Evolutionary conservation across 2,113 vertebrate species (phyloP).

Genomic region (Indicator maculatus): DNA sequence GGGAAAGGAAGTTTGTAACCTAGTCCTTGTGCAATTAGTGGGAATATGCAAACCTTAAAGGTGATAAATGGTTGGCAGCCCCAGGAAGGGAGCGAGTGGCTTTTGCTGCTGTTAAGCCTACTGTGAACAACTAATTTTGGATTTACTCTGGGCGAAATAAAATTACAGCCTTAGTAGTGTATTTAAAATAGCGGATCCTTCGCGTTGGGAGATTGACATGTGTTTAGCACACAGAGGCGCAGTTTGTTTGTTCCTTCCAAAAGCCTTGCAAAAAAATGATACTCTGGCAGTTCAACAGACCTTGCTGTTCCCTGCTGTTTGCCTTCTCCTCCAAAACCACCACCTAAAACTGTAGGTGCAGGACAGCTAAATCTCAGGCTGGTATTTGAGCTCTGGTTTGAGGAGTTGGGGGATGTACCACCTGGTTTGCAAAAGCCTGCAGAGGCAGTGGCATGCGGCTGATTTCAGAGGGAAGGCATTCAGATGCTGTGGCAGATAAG

Average conservation of each 20-base stretch:
- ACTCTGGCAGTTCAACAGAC: background rate
- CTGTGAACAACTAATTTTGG: slow-evolving; percentile 1
- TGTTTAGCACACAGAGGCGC: background rate
- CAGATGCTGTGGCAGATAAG: slow-evolving; percentile 33
- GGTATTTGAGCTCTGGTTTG: background rate
- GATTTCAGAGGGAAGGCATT: slow-evolving; percentile 11
- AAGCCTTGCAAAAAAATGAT: background rate
- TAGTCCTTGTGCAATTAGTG: slow-evolving; percentile 61
- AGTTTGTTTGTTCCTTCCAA: background rate
- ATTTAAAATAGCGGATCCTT: background rate
- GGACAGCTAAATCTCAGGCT: background rate
- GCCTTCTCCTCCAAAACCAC: background rate
- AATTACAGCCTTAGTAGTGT: background rate
- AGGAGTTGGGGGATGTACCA: background rate
- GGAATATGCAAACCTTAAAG: slow-evolving; percentile 69
- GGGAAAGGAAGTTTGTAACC: slow-evolving; percentile 64
- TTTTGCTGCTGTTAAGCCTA: slow-evolving; percentile 1
- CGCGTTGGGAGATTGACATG: background rate
- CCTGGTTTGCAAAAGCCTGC: slow-evolving; percentile 17
- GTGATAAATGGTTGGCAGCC: slow-evolving; percentile 56
- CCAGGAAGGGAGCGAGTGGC: background rate
- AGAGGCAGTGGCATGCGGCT: background rate
- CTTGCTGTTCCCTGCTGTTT: background rate
- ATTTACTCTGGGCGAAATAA: background rate
- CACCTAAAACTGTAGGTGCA: background rate